Percentiles rank a stretch among this genome's conserved stretches.
Evolutionary conservation across 2,113 vertebrate genomes (phyloP).

Genomic region (Deroptyus accipitrinus): DNA sequence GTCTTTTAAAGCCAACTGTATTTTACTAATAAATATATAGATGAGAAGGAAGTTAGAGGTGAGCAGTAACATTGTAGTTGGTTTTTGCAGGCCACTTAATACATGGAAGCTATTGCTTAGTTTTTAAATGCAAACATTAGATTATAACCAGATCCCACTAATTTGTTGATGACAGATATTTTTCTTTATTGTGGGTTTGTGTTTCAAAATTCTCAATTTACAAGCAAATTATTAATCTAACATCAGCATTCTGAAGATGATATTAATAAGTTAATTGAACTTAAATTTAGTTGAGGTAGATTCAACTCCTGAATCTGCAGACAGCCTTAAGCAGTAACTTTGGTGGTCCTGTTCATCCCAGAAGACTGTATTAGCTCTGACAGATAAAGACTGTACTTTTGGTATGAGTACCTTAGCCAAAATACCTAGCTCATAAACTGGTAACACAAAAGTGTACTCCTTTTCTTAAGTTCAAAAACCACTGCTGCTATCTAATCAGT

Average conservation of each 20-base stretch:
- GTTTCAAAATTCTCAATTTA: constrained; percentile 5
- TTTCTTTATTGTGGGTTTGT: neutral
- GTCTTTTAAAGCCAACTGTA: neutral
- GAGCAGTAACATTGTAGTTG: neutral
- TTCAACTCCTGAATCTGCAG: neutral
- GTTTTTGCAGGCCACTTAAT: neutral
- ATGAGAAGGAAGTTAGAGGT: neutral
- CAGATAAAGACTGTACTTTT: neutral
- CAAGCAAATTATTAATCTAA: neutral
- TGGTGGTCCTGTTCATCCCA: neutral
- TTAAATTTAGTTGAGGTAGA: neutral
- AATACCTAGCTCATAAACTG: neutral
- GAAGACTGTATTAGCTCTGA: neutral
- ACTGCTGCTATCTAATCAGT: neutral
- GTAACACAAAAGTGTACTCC: neutral
- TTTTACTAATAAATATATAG: neutral
- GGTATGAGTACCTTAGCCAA: neutral
- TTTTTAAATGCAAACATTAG: neutral
- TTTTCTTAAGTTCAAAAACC: neutral
- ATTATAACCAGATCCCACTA: neutral
- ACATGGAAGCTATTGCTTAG: neutral
- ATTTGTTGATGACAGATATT: neutral
- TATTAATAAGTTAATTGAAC: neutral
- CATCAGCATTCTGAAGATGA: neutral
- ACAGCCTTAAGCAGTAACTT: neutral